phyloP scores from a whole-genome alignment of 2,797 vertebrate species.

The Tarsius wallacei region DNA sequence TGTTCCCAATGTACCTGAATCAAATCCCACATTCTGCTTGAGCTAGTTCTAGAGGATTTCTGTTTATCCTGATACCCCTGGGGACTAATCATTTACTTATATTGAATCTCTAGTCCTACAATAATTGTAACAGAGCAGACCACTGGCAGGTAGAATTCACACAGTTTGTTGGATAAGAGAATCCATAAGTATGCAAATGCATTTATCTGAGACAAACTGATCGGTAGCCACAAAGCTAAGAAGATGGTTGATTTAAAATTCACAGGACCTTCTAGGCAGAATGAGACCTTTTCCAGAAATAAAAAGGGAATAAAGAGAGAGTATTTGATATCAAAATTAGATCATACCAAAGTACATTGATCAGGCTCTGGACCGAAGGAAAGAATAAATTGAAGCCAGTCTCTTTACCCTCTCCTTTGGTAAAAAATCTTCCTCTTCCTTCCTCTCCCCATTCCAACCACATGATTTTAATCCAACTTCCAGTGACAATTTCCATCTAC shows the following conservation, averaged over 20 bases:
- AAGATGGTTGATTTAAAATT: not conserved
- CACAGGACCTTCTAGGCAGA: not conserved
- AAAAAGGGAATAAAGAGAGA: not conserved
- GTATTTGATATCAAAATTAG: not conserved
- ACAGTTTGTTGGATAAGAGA: not conserved
- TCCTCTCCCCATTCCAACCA: not conserved
- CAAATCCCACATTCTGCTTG: not conserved
- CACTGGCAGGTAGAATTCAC: not conserved
- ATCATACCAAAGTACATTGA: not conserved
- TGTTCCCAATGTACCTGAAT: not conserved
- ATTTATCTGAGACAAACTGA: not conserved
- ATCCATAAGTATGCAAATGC: not conserved
- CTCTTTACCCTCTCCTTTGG: not conserved
- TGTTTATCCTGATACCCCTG: not conserved
- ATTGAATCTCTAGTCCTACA: not conserved
- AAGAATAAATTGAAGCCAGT: not conserved
- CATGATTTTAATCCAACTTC: not conserved
- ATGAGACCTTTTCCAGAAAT: not conserved
- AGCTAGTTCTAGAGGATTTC: not conserved
- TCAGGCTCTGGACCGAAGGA: not conserved
- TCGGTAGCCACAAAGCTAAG: not conserved
- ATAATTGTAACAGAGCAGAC: not conserved
- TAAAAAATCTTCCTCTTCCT: not conserved
- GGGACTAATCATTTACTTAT: not conserved
- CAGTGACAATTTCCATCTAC: not conserved